These are phyloP conservation scores for Bombyx mori DNA, from an alignment of 1,140 invertebrate genomes.

Conservation along the genomic window ASM3026992v2 NC_085120.1:10815501-10816000, in stretches of 20 bases:
- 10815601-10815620: constrained; percentile 54
- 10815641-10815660: constrained; percentile 38
- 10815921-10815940: constrained; percentile 48
- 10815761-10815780: constrained; percentile 66
- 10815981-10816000: constrained; percentile 47
- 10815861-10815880: constrained; percentile 60
- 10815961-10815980: constrained; percentile 45
- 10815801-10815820: constrained; percentile 53
- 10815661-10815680: constrained; percentile 39
- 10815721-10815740: constrained; percentile 43
- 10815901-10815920: constrained; percentile 48
- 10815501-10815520: constrained; percentile 52
- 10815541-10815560: constrained; percentile 50
- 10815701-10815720: constrained; percentile 44
- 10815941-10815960: constrained; percentile 57
- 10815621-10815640: constrained; percentile 49
- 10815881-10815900: constrained; percentile 53
- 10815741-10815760: constrained; percentile 45
- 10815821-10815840: constrained; percentile 52
- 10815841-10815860: constrained; percentile 57
- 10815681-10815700: constrained; percentile 20
- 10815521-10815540: constrained; percentile 45
- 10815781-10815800: constrained; percentile 52
- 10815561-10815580: constrained; percentile 54
- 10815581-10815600: constrained; percentile 56